These are phyloP conservation scores for Tachypleus tridentatus DNA, from an alignment of 1,140 invertebrate genomes.

Conservation along the genomic window DNA sequence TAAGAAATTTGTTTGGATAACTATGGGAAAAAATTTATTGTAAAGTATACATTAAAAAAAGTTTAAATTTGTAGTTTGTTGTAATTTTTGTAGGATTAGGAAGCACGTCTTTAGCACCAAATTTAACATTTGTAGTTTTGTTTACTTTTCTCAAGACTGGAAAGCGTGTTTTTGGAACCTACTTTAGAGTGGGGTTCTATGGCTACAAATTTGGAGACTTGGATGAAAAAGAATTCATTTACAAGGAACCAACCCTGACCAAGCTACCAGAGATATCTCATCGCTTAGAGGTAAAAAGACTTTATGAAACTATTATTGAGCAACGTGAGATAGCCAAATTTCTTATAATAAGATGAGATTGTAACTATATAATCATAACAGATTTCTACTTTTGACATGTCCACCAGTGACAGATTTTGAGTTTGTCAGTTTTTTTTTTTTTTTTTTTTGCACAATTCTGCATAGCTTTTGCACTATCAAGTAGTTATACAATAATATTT, in stretches of 20 bases:
- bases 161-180: constrained; percentile 91
- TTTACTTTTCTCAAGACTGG: constrained; percentile 52
- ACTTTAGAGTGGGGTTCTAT: constrained; percentile 94
- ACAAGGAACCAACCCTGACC: constrained; percentile 91
- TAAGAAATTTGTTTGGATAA: not conserved
- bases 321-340: too few relatives aligned
- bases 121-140: not conserved
- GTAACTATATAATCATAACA: too few relatives aligned
- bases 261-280: constrained; percentile 95
- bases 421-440: too few relatives aligned
- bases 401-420: too few relatives aligned
- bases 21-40: not conserved
- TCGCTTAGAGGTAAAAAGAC: constrained; percentile 58
- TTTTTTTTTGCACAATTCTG: too few relatives aligned
- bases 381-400: not conserved
- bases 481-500: too few relatives aligned
- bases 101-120: too few relatives aligned
- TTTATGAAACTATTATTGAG: too few relatives aligned
- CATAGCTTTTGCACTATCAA: too few relatives aligned
- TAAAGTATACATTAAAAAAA: constrained; percentile 1
- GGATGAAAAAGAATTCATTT: constrained; percentile 86
- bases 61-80: too few relatives aligned
- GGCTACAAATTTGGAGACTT: constrained; percentile 87
- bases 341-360: too few relatives aligned
- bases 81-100: too few relatives aligned